These are phyloP conservation scores for Bettongia penicillata DNA, from an alignment of 2,113 vertebrate genomes.

Conservation along the genomic window DNA sequence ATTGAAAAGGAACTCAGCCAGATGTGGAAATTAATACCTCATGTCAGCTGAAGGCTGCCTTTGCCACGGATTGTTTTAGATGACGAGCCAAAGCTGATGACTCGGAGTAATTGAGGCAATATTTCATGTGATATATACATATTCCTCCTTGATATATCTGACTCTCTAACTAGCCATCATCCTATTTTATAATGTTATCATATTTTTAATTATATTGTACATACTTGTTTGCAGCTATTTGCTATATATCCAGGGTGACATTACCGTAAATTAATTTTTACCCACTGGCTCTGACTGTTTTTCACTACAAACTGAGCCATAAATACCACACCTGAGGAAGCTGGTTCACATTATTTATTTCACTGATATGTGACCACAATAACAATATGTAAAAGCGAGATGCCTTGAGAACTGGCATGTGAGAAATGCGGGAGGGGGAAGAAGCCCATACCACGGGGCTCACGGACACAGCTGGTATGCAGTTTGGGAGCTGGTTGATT, in stretches of 20 bases:
- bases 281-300: conserved; percentile 47
- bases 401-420: conserved; percentile 20
- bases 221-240: conserved; percentile 63
- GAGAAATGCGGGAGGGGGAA: background rate
- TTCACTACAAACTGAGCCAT: conserved; percentile 55
- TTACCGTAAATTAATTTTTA: conserved; percentile 66
- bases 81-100: conserved; percentile 39
- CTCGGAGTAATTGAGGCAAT: conserved; percentile 42
- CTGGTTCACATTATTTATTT: conserved; percentile 60
- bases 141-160: conserved; percentile 48
- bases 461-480: background rate
- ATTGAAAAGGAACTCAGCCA: conserved; percentile 39
- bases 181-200: conserved; percentile 67
- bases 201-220: conserved; percentile 65
- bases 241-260: conserved; percentile 49
- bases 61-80: conserved; percentile 44
- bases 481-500: background rate
- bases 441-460: background rate
- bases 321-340: conserved; percentile 64
- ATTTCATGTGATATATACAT: conserved; percentile 71
- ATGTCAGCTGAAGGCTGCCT: conserved; percentile 43
- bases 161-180: conserved; percentile 55
- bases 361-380: background rate
- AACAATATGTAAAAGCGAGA: background rate
- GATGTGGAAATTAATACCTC: conserved; percentile 32